phyloP scores from a whole-genome alignment of 1,140 invertebrate genomes.

The Drosophila pseudoananassae region DNA sequence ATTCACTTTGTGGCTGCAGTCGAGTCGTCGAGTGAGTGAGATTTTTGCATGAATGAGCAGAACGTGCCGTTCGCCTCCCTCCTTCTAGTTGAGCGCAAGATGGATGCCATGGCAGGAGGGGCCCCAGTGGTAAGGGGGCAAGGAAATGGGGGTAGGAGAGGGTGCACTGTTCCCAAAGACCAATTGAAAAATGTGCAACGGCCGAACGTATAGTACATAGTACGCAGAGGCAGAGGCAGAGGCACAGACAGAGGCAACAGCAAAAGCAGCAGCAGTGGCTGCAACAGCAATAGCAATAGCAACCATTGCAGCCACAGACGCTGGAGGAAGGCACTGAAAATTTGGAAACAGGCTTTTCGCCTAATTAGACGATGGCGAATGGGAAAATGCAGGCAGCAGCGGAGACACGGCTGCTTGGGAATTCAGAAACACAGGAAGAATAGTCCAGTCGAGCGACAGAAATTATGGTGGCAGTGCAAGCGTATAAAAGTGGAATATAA shows the following conservation, averaged over 20 bases:
- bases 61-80: constrained; percentile 63
- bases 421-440: constrained; percentile 30
- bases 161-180: constrained; percentile 49
- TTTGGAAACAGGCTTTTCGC: constrained; percentile 78
- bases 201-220: constrained; percentile 42
- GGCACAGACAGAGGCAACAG: constrained; percentile 2
- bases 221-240: constrained; percentile 57
- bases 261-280: constrained; percentile 2
- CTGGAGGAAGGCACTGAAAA: constrained; percentile 53
- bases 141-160: constrained; percentile 1
- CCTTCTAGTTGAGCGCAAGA: constrained; percentile 55
- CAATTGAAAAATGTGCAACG: constrained; percentile 79
- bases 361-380: constrained; percentile 72
- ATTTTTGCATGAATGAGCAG: constrained; percentile 81
- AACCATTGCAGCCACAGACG: constrained; percentile 35
- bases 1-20: constrained; percentile 82
- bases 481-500: constrained; percentile 39
- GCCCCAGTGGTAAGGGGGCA: background rate
- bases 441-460: constrained; percentile 55
- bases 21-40: constrained; percentile 79
- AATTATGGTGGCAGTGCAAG: constrained; percentile 47
- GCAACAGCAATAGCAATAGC: background rate
- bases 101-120: constrained; percentile 51
- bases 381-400: constrained; percentile 26
- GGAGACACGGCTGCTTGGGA: constrained; percentile 6